phyloP scores from a whole-genome alignment of 2,797 vertebrate species.

The Cyprinodon diabolis region DNA sequence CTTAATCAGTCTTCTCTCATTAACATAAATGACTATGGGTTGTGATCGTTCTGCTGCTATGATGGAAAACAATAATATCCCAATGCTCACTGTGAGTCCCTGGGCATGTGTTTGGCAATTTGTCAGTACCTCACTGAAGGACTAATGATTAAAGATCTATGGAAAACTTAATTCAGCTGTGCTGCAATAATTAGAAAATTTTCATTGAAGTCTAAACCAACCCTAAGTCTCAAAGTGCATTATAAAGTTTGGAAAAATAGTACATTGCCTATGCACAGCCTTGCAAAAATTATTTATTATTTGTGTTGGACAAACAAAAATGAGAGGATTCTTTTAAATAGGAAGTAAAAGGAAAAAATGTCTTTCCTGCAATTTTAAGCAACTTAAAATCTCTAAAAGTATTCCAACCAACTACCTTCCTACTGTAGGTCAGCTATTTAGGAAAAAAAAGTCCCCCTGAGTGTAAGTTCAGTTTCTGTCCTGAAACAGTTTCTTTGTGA shows the following conservation, averaged over 20 bases:
- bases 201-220: slow-evolving; percentile 73
- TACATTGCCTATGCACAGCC: neutral
- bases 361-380: neutral
- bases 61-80: slow-evolving; percentile 83
- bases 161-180: slow-evolving; percentile 79
- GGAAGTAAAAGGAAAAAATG: neutral
- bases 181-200: slow-evolving; percentile 75
- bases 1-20: slow-evolving; percentile 99
- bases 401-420: no score
- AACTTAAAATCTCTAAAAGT: no score
- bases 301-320: neutral
- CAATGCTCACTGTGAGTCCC: slow-evolving; percentile 77
- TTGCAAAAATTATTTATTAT: neutral
- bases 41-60: slow-evolving; percentile 88
- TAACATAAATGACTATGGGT: slow-evolving; percentile 99
- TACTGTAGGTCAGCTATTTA: no score
- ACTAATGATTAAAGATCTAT: slow-evolving; percentile 84
- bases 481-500: no score
- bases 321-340: neutral
- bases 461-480: no score
- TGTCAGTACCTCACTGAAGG: slow-evolving; percentile 76
- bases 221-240: slow-evolving; percentile 30
- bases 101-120: slow-evolving; percentile 83
- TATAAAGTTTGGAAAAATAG: slow-evolving; percentile 26
- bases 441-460: no score